Base-by-base conservation (phyloP, 2,797 vertebrate genomes). In the Myotis findleyi region DNA sequence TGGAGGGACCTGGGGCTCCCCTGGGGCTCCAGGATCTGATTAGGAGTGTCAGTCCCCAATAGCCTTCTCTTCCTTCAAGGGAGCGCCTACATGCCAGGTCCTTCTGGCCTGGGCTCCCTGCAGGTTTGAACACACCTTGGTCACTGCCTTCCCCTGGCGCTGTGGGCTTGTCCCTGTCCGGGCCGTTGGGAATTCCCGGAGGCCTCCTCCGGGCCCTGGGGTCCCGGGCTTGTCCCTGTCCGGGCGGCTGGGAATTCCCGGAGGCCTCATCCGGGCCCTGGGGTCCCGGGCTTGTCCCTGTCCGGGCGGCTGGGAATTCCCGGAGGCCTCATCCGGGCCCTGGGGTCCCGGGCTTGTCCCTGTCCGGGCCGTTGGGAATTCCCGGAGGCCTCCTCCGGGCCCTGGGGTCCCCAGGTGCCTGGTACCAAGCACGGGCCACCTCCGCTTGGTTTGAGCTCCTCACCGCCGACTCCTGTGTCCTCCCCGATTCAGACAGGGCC, bases 21-120 rank as follows among this genome's bases (percentile, higher is more conserved):
- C 16, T 20, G 27, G 53, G 62, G 36, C 9, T 62, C 75, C 21
- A 23, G 73, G 41, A 4, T 30, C 71, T n/a, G 57, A 57, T 8
- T n/a, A 11, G 14, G 51, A 23, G 18, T 36, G 6, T 51, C 53
- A 10, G 14, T 21, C 44, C n/a, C 55, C 6, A 25, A 18, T 2
- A 38, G 30, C 53, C 66, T 75, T 20, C 18, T 27, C 25, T 44
- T 91, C 87, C 75, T 57, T n/a, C 14, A 33, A 49, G 21, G 18
- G 57, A 64, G 55, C 10, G 11, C 64, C 33, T 25, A 16, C 23
- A 33, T 11, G 72, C 62, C 23, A 47, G 49, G 59, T 5, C 72
- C n/a, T 73, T 64, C 62, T 21, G 3, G 64, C 3, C 7, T 23
- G 1, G 1, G 8, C 0, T 14, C 17, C 62, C 49, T 69, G 0